Conservation (phyloP, 2,888 invertebrate species). For the Yponomeuta evonymella region DNA sequence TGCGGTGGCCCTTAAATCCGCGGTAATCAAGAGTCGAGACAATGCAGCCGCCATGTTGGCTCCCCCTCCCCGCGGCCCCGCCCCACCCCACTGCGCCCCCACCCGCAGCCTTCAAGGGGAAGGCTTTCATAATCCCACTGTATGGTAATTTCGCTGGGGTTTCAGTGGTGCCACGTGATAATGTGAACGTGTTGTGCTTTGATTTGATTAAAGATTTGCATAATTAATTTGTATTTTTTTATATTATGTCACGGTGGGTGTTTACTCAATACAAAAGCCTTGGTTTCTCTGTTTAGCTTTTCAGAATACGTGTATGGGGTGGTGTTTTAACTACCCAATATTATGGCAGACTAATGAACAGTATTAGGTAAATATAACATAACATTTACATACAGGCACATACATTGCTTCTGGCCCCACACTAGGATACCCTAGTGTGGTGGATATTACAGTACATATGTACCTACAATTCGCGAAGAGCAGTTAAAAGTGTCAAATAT, state of each 20-base stretch:
- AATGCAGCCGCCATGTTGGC: slow-evolving; percentile 67
- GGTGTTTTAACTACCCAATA: too few species aligned
- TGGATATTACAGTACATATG: too few species aligned
- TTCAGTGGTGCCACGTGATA: background rate
- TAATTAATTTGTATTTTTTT: background rate
- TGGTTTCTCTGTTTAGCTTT: too few species aligned
- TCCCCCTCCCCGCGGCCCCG: slow-evolving; percentile 30
- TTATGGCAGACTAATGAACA: too few species aligned
- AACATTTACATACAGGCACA: too few species aligned
- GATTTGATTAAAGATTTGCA: background rate
- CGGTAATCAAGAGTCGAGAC: slow-evolving; percentile 70
- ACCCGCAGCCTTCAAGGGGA: slow-evolving; percentile 37
- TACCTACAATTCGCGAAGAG: too few species aligned
- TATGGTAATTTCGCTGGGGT: slow-evolving; percentile 15
- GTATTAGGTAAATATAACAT: too few species aligned
- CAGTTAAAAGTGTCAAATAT: too few species aligned
- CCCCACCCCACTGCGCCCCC: slow-evolving; percentile 29
- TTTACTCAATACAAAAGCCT: too few species aligned
- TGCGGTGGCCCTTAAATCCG: slow-evolving; percentile 55
- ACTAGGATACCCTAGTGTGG: too few species aligned
- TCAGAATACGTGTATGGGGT: too few species aligned
- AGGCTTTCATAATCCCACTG: slow-evolving; percentile 11
- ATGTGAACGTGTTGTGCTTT: background rate
- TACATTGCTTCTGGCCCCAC: too few species aligned
- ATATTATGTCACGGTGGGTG: background rate